These are phyloP conservation scores for Xiphias gladius DNA, from an alignment of 2,113 vertebrate species.

Conservation along the genomic window DNA sequence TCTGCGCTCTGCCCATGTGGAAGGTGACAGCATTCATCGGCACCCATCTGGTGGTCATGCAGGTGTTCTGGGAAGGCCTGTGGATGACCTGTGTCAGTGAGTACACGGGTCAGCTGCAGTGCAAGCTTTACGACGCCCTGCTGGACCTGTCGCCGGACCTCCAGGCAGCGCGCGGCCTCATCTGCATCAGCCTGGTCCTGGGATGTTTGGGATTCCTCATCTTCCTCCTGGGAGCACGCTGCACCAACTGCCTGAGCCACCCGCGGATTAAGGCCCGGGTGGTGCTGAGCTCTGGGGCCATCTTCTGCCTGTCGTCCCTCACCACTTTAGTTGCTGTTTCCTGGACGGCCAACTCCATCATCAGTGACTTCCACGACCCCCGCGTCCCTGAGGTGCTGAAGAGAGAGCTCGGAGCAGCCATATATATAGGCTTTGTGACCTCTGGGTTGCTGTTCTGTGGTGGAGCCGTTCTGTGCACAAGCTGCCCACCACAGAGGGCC, in stretches of 20 bases:
- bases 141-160: constrained; percentile 88
- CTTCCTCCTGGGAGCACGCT: constrained; percentile 84
- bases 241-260: constrained; percentile 86
- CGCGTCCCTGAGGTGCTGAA: constrained; percentile 90
- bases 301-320: constrained; percentile 84
- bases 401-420: constrained; percentile 91
- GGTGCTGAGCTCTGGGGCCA: constrained; percentile 80
- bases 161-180: constrained; percentile 85
- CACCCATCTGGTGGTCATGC: constrained; percentile 89
- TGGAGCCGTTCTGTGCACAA: constrained; percentile 87
- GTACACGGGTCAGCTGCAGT: constrained; percentile 91
- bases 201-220: constrained; percentile 84
- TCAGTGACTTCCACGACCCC: constrained; percentile 93
- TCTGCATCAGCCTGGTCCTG: constrained; percentile 85
- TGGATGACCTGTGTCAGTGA: constrained; percentile 92
- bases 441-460: constrained; percentile 89
- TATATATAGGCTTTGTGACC: constrained; percentile 91
- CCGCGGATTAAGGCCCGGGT: constrained; percentile 78
- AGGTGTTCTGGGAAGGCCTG: constrained; percentile 92
- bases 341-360: constrained; percentile 91
- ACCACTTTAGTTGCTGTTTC: constrained; percentile 87
- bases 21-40: constrained; percentile 90
- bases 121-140: constrained; percentile 89
- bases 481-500: constrained; percentile 75
- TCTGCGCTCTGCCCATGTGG: constrained; percentile 92